Evolutionary conservation across 92 coral and sea anemone genomes (phyloP).

Genomic region (Galaxea fascicularis): DNA sequence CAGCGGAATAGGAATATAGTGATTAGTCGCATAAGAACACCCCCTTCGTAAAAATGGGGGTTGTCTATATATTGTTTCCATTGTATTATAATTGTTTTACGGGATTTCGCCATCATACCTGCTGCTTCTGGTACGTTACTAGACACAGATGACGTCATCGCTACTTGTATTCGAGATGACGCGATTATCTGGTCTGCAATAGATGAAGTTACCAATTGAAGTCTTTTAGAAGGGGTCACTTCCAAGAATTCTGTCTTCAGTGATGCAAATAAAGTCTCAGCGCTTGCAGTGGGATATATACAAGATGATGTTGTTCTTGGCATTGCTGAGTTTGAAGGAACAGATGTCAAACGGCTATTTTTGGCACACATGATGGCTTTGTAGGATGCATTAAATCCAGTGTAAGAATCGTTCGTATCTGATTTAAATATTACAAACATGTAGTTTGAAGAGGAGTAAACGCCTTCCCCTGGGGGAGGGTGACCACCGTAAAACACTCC

Average conservation of each 20-base stretch:
- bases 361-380: not conserved
- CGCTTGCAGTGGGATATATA: not conserved
- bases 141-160: not conserved
- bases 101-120: not conserved
- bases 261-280: not conserved
- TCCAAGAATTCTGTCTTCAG: not conserved
- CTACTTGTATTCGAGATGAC: not conserved
- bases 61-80: no score
- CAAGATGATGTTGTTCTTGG: not conserved
- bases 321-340: not conserved
- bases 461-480: conserved; percentile 50
- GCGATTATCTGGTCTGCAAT: not conserved
- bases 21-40: no score
- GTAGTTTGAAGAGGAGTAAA: conserved; percentile 39
- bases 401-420: not conserved
- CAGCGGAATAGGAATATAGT: no score
- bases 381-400: conserved; percentile 47
- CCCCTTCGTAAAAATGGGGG: no score
- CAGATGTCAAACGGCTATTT: not conserved
- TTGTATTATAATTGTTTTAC: no score
- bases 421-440: conserved; percentile 61
- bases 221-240: not conserved
- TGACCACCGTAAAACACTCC: conserved; percentile 55
- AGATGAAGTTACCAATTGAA: not conserved
- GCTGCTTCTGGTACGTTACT: not conserved